Percentiles rank a stretch among this genome's conserved stretches.
These are phyloP conservation scores for Lucinisca nassula DNA, from an alignment of 2,888 invertebrate genomes.

Conservation along the genomic window DNA sequence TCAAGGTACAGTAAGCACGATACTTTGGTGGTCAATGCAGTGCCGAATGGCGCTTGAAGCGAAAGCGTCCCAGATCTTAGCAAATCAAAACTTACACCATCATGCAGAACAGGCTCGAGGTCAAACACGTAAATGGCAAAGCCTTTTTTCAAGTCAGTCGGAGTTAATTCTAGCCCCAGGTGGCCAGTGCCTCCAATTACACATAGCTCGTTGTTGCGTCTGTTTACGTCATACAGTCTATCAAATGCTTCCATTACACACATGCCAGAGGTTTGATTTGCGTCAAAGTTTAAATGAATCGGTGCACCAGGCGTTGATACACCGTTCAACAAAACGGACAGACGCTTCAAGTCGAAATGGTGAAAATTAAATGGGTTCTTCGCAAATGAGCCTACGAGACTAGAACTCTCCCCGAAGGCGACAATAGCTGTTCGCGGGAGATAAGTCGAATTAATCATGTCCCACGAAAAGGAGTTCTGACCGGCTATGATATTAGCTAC, in stretches of 20 bases:
- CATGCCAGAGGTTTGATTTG: neutral
- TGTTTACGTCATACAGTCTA: too few species aligned
- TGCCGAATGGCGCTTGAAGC: too few species aligned
- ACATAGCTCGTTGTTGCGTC: too few species aligned
- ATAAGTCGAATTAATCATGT: constrained; percentile 12
- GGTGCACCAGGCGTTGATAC: neutral
- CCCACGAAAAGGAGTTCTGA: constrained; percentile 4
- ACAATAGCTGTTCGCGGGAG: neutral
- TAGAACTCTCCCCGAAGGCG: neutral
- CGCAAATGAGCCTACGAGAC: neutral
- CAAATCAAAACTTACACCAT: too few species aligned
- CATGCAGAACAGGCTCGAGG: too few species aligned
- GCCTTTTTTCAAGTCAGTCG: too few species aligned
- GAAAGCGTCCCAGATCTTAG: too few species aligned
- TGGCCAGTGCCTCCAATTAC: too few species aligned
- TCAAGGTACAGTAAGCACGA: too few species aligned
- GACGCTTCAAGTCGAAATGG: neutral
- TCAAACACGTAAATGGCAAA: too few species aligned
- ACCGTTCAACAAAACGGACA: neutral
- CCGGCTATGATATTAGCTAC: constrained; percentile 7
- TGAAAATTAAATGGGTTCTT: constrained; percentile 4
- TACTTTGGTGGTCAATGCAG: too few species aligned
- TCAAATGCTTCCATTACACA: neutral
- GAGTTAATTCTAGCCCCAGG: too few species aligned
- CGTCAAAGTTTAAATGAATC: neutral